Evolutionary conservation across 2,888 invertebrate species (phyloP).

Genomic region (Lacanobia oleracea): DNA sequence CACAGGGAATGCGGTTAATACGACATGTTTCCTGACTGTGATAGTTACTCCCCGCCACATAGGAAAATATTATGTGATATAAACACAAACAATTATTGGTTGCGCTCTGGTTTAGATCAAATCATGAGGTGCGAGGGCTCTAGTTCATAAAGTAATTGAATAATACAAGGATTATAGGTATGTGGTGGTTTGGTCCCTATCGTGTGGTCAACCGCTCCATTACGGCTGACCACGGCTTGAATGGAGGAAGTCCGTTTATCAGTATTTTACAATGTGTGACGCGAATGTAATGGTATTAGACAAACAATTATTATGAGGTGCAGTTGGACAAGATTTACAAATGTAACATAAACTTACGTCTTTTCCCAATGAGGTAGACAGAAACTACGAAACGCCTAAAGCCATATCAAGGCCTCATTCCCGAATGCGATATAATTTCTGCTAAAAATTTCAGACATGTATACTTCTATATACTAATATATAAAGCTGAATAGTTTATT

Average conservation of each 20-base stretch:
- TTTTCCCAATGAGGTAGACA: not conserved
- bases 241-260: slow-evolving; percentile 76
- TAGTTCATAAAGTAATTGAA: slow-evolving; percentile 53
- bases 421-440: not conserved
- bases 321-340: not conserved
- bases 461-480: too few species aligned
- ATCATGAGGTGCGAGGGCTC: slow-evolving; percentile 31
- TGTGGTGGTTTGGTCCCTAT: slow-evolving; percentile 67
- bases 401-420: not conserved
- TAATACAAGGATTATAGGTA: slow-evolving; percentile 57
- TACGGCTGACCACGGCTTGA: slow-evolving; percentile 73
- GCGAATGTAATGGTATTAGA: slow-evolving; percentile 40
- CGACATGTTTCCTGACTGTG: not conserved
- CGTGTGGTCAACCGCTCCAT: slow-evolving; percentile 79
- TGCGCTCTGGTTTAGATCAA: slow-evolving; percentile 32
- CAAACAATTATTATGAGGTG: slow-evolving; percentile 20
- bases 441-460: not conserved
- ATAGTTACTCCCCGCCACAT: slow-evolving; percentile 3
- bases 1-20: slow-evolving; percentile 11
- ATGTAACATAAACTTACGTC: not conserved
- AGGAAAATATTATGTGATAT: slow-evolving; percentile 17
- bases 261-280: slow-evolving; percentile 65
- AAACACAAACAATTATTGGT: slow-evolving; percentile 15
- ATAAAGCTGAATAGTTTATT: too few species aligned
- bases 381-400: not conserved